Conservation (phyloP, 2,797 vertebrate genomes). For the Spea hammondii region DNA sequence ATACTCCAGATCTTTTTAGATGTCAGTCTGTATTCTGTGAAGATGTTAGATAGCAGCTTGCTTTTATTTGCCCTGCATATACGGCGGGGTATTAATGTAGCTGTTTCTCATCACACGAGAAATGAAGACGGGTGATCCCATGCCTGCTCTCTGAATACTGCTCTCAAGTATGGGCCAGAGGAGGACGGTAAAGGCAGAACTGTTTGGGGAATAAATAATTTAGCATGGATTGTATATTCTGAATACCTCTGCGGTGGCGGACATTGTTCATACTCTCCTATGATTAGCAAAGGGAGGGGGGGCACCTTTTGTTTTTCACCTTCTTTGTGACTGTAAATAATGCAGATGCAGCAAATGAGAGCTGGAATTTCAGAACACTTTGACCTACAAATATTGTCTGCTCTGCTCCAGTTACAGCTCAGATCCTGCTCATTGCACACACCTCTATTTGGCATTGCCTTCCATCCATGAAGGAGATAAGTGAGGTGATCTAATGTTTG, state of each 20-base stretch:
- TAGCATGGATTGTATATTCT: constrained; percentile 17
- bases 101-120: no score
- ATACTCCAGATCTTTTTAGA: no score
- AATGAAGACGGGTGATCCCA: not conserved
- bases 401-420: constrained; percentile 50
- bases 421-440: constrained; percentile 10
- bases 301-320: constrained; percentile 43
- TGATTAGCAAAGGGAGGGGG: constrained; percentile 18
- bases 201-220: constrained; percentile 35
- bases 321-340: constrained; percentile 58
- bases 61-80: no score
- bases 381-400: constrained; percentile 56
- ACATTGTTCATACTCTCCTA: constrained; percentile 34
- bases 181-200: not conserved
- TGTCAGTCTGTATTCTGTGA: no score
- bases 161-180: not conserved
- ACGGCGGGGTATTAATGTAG: no score
- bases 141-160: not conserved
- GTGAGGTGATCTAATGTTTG: no score
- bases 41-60: no score
- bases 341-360: constrained; percentile 54
- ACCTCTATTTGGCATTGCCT: not conserved
- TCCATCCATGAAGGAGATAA: no score
- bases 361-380: constrained; percentile 57
- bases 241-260: constrained; percentile 39